These are phyloP conservation scores for Panurus biarmicus DNA, from an alignment of 2,113 vertebrate genomes.

Conservation along the genomic window DNA sequence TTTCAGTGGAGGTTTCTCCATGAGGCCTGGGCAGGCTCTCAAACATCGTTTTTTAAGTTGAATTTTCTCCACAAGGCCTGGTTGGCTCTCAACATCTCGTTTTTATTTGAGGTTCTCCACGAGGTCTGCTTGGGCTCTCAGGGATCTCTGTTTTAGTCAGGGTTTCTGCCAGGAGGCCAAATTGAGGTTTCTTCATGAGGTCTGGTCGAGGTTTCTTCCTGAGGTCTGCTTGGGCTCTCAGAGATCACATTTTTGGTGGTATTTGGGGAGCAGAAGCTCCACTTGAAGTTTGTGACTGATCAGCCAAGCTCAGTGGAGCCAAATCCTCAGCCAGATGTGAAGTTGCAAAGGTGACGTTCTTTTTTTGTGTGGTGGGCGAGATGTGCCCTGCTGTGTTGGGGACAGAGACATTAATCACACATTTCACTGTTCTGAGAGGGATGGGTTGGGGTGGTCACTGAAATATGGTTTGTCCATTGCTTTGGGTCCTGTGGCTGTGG, in stretches of 20 bases:
- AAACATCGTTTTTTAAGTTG: not conserved
- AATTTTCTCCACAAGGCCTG: not conserved
- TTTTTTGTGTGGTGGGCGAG: not conserved
- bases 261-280: not conserved
- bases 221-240: fast-evolving
- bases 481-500: not conserved
- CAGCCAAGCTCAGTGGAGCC: not conserved
- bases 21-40: not conserved
- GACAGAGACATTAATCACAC: not conserved
- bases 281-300: not conserved
- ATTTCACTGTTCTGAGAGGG: not conserved
- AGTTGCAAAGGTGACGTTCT: fast-evolving
- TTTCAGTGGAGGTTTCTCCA: not conserved
- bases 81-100: not conserved
- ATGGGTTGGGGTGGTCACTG: not conserved
- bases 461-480: not conserved
- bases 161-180: not conserved
- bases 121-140: not conserved
- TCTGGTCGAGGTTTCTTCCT: too few species aligned
- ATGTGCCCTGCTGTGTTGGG: too few species aligned
- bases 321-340: not conserved
- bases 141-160: not conserved
- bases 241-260: not conserved
- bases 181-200: not conserved
- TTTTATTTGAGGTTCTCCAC: too few species aligned